Evolutionary conservation across 2,888 invertebrate species (phyloP), one percentile per base, ranked within the genome.

Genomic region (Rotaria magnacalcarata): DNA sequence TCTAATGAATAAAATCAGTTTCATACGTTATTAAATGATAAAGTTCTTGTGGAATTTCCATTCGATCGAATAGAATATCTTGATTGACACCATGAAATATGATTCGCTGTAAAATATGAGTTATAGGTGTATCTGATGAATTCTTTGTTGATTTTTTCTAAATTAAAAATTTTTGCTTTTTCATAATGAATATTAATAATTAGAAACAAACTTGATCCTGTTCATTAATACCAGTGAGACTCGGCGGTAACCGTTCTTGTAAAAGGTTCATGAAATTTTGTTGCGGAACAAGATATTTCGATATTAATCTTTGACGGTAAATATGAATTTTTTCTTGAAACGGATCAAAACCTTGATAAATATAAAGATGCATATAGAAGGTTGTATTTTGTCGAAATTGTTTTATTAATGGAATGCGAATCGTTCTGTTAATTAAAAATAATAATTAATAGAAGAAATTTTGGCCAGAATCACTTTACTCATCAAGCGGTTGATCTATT

Each of bases 51-150:
- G 86, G 86, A 14, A 86, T 84, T 41, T 85, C 54, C 14, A 24
- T 24, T 43, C 86, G 43, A 56, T 86, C 75, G 47, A 86, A 86
- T 60, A 27, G 34, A 58, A 86, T 60, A 75, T 85, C 75, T n/a
- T 85, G 54, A 50, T 85, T n/a, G 3, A 86, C 16, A 34, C 54
- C 85, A 34, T 75, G 75, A 21, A 86, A 27, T 85, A 50, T 85
- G 24, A 86, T 34, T 50, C 14, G 47, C 24, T 74, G 85, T 41
- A 85, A 34, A 56, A 86, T 50, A 85, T 86, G 86, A 27, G 86
- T 86, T n/a, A 86, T 43, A 34, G 86, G 85, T 41, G 54, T 80
- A n/a, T 6, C 41, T 19, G 50, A 47, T 27, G 47, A 43, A 54
- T 56, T 85, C 50, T 74, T 86, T 19, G 11, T 47, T 4, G 27